Conservation (phyloP, 1,140 invertebrate genomes). For the Brachionus paranguensis region DNA sequence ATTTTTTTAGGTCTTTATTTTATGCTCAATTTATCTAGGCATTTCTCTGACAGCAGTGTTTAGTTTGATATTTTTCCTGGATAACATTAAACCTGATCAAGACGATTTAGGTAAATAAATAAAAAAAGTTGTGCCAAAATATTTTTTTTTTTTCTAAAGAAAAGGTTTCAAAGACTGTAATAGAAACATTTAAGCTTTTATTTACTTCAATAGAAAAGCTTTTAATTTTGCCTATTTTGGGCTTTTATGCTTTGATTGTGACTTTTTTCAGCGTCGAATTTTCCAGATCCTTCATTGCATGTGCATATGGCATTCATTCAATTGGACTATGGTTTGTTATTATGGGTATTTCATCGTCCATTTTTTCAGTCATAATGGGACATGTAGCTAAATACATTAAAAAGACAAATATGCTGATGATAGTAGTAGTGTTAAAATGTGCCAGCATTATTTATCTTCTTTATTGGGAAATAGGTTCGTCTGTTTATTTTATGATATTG, state of each 20-base stretch:
- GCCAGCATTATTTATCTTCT: neutral
- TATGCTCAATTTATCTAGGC: neutral
- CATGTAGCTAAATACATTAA: neutral
- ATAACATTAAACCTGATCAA: neutral
- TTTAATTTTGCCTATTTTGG: neutral
- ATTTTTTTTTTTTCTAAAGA: neutral
- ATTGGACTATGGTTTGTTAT: constrained; percentile 10
- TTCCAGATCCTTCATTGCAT: constrained; percentile 16
- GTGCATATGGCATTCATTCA: constrained; percentile 16
- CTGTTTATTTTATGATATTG: neutral
- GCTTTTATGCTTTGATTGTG: neutral
- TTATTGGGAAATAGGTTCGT: neutral
- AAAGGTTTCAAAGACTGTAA: neutral
- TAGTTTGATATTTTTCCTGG: neutral
- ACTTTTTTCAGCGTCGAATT: neutral
- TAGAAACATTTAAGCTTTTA: neutral
- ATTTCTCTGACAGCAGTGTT: neutral
- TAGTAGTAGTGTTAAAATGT: neutral
- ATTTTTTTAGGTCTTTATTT: neutral
- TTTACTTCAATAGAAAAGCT: neutral
- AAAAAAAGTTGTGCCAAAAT: neutral
- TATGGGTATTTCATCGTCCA: neutral
- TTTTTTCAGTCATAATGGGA: neutral
- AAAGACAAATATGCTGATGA: neutral
- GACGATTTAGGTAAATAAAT: neutral